phyloP scores from a whole-genome alignment of 1,140 invertebrate species.

The Tetragonula clypearis region DNA sequence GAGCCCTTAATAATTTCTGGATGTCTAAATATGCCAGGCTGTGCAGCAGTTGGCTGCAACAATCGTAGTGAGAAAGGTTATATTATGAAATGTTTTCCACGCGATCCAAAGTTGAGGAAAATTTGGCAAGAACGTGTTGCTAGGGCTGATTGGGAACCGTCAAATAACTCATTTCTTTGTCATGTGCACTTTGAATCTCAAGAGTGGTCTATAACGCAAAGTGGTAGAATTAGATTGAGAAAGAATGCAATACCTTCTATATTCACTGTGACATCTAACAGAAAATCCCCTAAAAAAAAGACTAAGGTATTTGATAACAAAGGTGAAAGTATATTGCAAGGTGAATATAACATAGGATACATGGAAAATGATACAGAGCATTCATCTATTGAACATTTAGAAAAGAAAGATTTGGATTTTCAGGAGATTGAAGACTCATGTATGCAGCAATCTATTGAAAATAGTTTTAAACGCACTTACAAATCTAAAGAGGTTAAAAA shows the following conservation, averaged over 20 bases:
- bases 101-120: conserved; percentile 73
- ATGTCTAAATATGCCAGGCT: conserved; percentile 75
- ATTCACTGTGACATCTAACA: conserved; percentile 73
- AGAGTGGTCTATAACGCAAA: conserved; percentile 74
- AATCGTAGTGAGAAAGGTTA: conserved; percentile 79
- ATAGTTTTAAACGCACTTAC: conserved; percentile 5
- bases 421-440: conserved; percentile 31
- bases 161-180: conserved; percentile 78
- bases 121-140: conserved; percentile 77
- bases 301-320: conserved; percentile 51
- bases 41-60: conserved; percentile 78
- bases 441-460: not conserved
- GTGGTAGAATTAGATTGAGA: conserved; percentile 74
- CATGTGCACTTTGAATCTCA: conserved; percentile 75
- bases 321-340: conserved; percentile 46
- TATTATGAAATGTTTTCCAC: conserved; percentile 80
- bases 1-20: conserved; percentile 4
- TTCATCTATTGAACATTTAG: conserved; percentile 41
- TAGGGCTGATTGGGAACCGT: conserved; percentile 78
- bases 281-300: conserved; percentile 75
- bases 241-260: conserved; percentile 77
- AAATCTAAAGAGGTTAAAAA: conserved; percentile 10
- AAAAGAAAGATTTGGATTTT: conserved; percentile 54
- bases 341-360: conserved; percentile 67
- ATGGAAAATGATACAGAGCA: conserved; percentile 61